Evolutionary conservation across 1,140 invertebrate genomes (phyloP).

Genomic region (Mycetomoellerius zeteki): DNA sequence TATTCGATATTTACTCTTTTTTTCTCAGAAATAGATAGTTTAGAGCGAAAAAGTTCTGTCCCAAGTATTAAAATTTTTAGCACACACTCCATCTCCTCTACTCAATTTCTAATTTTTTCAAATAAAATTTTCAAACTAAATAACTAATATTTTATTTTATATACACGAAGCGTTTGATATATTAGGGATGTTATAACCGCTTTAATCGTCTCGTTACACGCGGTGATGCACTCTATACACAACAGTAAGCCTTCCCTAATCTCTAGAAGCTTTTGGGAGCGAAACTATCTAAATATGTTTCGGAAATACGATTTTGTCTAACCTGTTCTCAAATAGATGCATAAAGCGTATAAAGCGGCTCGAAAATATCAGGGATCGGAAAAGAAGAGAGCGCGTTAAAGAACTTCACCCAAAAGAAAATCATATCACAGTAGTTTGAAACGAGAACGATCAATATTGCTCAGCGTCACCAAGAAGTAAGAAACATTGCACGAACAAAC

Average conservation of each 20-base stretch:
- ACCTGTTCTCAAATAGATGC: slow-evolving; percentile 27
- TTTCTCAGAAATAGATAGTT: background rate
- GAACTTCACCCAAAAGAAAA: background rate
- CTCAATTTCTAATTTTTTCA: background rate
- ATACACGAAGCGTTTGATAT: background rate
- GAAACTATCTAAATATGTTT: slow-evolving; percentile 58
- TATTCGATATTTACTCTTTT: background rate
- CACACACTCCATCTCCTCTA: background rate
- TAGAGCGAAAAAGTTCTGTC: background rate
- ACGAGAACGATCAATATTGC: slow-evolving; percentile 36
- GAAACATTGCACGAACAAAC: slow-evolving; percentile 26
- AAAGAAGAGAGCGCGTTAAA: background rate
- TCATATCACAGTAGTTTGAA: slow-evolving; percentile 16
- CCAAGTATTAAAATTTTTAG: background rate
- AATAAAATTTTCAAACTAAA: background rate
- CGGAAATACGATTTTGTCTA: slow-evolving; percentile 19
- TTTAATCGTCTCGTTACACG: slow-evolving; percentile 45
- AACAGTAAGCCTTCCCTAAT: slow-evolving; percentile 40
- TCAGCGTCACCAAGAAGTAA: slow-evolving; percentile 30
- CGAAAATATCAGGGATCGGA: background rate
- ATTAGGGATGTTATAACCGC: slow-evolving; percentile 26
- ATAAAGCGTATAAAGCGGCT: background rate
- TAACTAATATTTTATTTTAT: background rate
- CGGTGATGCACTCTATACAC: slow-evolving; percentile 22
- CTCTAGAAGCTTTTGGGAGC: slow-evolving; percentile 38